phyloP scores from a whole-genome alignment of 2,888 invertebrate genomes.

The Cantharis rufa region DNA sequence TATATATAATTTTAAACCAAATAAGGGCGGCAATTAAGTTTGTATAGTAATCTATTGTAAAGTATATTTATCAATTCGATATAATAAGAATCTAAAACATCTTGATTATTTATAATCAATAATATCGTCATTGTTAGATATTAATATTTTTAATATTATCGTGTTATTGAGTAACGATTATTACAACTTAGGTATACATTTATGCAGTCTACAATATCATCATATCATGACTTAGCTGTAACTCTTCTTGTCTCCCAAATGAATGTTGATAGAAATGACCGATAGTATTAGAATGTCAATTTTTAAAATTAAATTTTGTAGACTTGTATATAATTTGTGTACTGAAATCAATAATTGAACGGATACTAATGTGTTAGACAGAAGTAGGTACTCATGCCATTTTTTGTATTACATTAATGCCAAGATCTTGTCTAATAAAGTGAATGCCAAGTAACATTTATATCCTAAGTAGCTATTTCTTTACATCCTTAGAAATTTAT shows the following conservation, averaged over 20 bases:
- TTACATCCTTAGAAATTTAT: background rate
- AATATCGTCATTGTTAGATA: background rate
- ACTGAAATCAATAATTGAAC: background rate
- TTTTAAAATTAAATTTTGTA: background rate
- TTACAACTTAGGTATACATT: background rate
- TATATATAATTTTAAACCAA: background rate
- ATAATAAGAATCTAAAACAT: background rate
- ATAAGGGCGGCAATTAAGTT: background rate
- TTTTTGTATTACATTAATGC: background rate
- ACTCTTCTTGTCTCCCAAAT: background rate
- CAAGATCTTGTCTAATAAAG: background rate
- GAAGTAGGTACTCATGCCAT: background rate
- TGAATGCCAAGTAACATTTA: background rate
- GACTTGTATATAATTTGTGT: background rate
- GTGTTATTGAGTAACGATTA: background rate
- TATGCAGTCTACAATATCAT: background rate
- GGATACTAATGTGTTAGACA: background rate
- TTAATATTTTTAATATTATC: slow-evolving; percentile 2
- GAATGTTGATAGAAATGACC: background rate
- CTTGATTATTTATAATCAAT: background rate
- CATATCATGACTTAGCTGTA: background rate
- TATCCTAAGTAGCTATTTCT: background rate
- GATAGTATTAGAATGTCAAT: background rate
- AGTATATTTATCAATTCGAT: background rate
- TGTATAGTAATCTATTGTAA: slow-evolving; percentile 3